phyloP scores from a whole-genome alignment of 2,888 invertebrate species.

The Andrena minutula region DNA sequence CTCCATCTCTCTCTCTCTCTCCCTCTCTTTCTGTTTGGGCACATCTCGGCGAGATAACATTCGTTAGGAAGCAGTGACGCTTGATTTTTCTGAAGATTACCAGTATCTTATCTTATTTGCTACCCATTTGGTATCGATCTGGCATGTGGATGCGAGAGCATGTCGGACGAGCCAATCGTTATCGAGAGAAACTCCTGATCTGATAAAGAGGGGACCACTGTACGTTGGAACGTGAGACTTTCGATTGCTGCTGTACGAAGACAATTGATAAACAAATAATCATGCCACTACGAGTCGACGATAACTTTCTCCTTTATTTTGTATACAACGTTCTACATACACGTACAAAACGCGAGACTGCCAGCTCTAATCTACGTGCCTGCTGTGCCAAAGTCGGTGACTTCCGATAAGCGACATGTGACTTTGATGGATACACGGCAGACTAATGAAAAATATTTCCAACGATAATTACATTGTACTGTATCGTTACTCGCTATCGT shows the following conservation, averaged over 20 bases:
- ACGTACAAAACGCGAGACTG: slow-evolving; percentile 33
- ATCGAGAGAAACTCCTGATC: neutral
- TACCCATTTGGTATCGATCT: neutral
- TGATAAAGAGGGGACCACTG: too few relatives aligned
- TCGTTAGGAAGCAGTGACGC: neutral
- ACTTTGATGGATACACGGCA: too few relatives aligned
- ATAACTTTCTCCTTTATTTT: slow-evolving; percentile 44
- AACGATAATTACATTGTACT: too few relatives aligned
- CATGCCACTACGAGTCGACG: slow-evolving; percentile 23
- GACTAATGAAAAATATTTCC: too few relatives aligned
- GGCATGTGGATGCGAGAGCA: neutral
- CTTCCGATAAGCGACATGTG: too few relatives aligned
- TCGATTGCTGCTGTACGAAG: slow-evolving; percentile 1
- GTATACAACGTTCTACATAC: slow-evolving; percentile 42
- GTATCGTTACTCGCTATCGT: too few relatives aligned
- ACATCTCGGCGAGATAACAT: neutral
- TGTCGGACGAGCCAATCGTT: neutral
- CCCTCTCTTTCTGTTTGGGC: neutral
- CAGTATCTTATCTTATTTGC: slow-evolving; percentile 49
- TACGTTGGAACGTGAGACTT: too few relatives aligned
- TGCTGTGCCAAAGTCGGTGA: neutral
- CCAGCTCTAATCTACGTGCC: neutral
- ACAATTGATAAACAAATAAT: slow-evolving; percentile 23
- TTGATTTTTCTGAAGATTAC: neutral
- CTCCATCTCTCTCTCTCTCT: neutral